Conservation (phyloP, 2,113 vertebrate species). For the Gallinago jamesoni region DNA sequence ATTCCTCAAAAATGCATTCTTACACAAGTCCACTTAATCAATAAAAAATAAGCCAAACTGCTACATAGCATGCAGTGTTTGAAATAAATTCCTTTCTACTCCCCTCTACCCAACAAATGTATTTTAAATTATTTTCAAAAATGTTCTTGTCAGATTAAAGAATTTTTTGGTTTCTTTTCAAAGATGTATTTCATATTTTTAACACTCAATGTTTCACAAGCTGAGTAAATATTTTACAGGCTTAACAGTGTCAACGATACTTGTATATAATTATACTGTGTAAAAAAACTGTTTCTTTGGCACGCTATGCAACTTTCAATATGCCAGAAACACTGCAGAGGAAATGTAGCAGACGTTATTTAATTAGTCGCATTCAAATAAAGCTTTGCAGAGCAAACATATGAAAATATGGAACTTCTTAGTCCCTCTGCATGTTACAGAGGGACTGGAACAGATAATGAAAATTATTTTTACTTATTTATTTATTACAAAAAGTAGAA, state of each 20-base stretch:
- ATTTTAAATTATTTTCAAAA: not conserved
- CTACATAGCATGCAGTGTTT: not conserved
- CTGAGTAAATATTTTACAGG: slow-evolving; percentile 21
- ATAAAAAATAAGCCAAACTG: not conserved
- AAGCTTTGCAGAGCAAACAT: not conserved
- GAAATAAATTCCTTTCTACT: not conserved
- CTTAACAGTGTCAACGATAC: not conserved
- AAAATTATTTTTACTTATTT: not conserved
- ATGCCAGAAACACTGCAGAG: not conserved
- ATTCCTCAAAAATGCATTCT: not conserved
- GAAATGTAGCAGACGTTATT: slow-evolving; percentile 9
- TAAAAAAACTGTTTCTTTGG: not conserved
- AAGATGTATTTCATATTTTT: not conserved
- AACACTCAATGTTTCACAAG: not conserved
- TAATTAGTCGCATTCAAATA: not conserved
- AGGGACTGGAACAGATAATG: not conserved
- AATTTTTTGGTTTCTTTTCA: not conserved
- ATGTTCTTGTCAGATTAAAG: not conserved
- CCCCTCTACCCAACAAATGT: not conserved
- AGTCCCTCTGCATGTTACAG: not conserved
- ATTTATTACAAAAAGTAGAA: not conserved
- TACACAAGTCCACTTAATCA: not conserved
- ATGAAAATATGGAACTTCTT: not conserved
- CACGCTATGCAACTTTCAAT: not conserved
- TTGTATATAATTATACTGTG: not conserved